Percentiles rank a stretch among this genome's conserved stretches.
Conservation (phyloP, 2,797 vertebrate species). For the Valencia hispanica region DNA sequence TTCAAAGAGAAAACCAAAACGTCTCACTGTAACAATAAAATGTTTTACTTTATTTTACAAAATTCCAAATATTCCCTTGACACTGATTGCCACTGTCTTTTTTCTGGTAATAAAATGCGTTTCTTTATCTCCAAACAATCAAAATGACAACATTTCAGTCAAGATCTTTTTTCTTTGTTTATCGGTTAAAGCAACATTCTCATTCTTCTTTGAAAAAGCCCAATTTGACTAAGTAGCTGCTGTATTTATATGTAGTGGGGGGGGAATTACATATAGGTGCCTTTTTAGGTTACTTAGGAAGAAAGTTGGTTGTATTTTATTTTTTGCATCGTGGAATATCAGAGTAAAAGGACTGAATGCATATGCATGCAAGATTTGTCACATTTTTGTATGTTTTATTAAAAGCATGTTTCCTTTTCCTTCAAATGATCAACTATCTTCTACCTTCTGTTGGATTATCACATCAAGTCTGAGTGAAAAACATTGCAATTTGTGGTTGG, state of each 20-base stretch:
- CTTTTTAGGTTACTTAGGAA: too few relatives aligned
- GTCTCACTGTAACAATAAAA: too few relatives aligned
- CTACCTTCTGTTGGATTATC: not conserved
- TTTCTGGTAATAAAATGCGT: not conserved
- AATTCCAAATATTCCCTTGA: not conserved
- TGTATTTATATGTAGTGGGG: not conserved
- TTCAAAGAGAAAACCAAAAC: not conserved
- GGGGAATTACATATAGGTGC: not conserved
- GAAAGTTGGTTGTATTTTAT: too few relatives aligned
- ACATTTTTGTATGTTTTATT: not conserved
- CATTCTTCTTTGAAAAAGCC: not conserved
- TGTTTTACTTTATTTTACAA: too few relatives aligned
- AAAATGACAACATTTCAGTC: not conserved
- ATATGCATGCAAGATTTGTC: not conserved
- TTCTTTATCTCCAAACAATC: not conserved
- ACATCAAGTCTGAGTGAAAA: not conserved
- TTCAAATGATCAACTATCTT: not conserved
- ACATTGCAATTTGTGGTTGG: not conserved
- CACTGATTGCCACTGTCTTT: not conserved
- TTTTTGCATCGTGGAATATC: too few relatives aligned
- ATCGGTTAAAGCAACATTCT: not conserved
- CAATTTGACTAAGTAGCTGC: not conserved
- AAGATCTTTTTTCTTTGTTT: not conserved
- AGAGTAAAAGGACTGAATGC: not conserved
- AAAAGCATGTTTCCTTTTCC: not conserved